Conservation (phyloP, 2,797 vertebrate species). For the Syngnathus rostellatus region DNA sequence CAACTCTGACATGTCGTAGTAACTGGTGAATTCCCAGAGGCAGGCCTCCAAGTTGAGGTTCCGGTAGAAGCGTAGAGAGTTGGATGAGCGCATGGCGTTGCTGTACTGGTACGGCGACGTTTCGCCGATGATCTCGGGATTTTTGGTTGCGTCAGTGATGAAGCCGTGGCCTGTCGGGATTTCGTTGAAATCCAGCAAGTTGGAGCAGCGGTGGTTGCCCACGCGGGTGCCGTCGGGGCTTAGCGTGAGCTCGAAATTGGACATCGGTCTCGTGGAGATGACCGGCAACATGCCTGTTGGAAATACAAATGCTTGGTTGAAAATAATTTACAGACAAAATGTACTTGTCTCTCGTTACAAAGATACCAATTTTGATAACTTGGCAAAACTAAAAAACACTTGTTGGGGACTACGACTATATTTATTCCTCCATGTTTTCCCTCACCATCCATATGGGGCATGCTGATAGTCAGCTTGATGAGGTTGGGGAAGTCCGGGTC, state of each 20-base stretch:
- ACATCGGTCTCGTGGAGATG: constrained; percentile 74
- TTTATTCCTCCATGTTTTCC: neutral
- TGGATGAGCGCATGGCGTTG: constrained; percentile 63
- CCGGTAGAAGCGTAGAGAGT: constrained; percentile 76
- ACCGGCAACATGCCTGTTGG: constrained; percentile 76
- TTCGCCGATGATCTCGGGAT: constrained; percentile 76
- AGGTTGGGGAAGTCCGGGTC: constrained; percentile 77
- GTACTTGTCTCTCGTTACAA: neutral
- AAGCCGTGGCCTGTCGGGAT: constrained; percentile 78
- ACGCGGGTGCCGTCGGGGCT: constrained; percentile 76
- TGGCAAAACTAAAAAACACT: neutral
- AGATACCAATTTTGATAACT: no score
- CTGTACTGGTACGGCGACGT: constrained; percentile 77
- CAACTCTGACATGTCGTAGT: constrained; percentile 78
- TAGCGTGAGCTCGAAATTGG: constrained; percentile 80
- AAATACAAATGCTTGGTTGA: neutral
- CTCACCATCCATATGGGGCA: constrained; percentile 82
- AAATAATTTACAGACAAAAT: neutral
- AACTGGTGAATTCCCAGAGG: constrained; percentile 80
- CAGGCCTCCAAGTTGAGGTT: constrained; percentile 81
- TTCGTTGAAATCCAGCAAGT: constrained; percentile 80
- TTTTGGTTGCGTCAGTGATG: constrained; percentile 75
- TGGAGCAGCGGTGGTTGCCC: constrained; percentile 82
- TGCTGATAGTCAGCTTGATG: constrained; percentile 74
- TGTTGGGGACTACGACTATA: neutral